Conservation (phyloP, 1,140 invertebrate genomes). For the Drosophila kanapiae region DNA sequence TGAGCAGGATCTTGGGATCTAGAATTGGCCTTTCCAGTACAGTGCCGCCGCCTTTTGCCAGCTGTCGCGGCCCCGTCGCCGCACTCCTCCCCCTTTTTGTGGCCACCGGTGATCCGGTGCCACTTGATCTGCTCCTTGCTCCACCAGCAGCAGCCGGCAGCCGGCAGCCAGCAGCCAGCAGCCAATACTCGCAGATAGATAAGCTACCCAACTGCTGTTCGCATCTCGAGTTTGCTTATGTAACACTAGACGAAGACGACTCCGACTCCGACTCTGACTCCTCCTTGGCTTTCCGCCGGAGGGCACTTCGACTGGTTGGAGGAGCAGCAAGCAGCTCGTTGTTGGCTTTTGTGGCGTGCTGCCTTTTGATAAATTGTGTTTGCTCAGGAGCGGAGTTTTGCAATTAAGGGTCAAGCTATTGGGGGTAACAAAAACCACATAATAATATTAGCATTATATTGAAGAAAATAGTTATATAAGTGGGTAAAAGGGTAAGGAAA, state of each 20-base stretch:
- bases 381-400: conserved; percentile 51
- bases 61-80: conserved; percentile 51
- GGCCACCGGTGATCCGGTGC: conserved; percentile 62
- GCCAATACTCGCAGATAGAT: conserved; percentile 45
- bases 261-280: not conserved
- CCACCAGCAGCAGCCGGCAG: conserved; percentile 32
- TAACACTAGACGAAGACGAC: conserved; percentile 69
- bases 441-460: not conserved
- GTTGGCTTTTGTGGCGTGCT: conserved; percentile 48
- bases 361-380: conserved; percentile 72
- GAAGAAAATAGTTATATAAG: not conserved
- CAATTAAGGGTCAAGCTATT: not conserved
- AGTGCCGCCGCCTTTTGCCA: conserved; percentile 80
- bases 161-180: conserved; percentile 18
- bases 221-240: conserved; percentile 73
- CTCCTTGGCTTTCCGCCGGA: conserved; percentile 48
- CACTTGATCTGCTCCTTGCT: conserved; percentile 67
- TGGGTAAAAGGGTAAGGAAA: not conserved
- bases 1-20: conserved; percentile 25
- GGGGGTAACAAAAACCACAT: not conserved
- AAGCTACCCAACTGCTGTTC: conserved; percentile 39
- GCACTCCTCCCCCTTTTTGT: conserved; percentile 32
- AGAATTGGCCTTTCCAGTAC: conserved; percentile 44
- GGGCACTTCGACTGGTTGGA: conserved; percentile 45
- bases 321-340: conserved; percentile 21